A percentile compares a stretch with the other conserved stretches of the same genome.
Evolutionary conservation across 2,888 invertebrate genomes (phyloP).

Genomic region (Sericinus montela): DNA sequence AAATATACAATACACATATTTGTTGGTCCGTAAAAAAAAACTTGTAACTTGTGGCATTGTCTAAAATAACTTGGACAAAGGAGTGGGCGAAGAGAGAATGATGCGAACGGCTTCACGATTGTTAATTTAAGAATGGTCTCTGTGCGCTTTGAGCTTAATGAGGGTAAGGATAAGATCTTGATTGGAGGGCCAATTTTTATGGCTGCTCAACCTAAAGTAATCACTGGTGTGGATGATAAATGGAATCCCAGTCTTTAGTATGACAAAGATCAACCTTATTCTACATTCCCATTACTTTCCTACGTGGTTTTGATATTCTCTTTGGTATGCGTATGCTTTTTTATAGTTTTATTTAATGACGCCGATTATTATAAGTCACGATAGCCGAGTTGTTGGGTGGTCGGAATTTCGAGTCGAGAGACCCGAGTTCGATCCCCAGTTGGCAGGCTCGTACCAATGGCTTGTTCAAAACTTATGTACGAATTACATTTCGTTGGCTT

Average conservation of each 20-base stretch:
- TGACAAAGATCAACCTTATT: background rate
- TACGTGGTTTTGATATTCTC: background rate
- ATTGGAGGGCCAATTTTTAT: slow-evolving; percentile 35
- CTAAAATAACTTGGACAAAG: slow-evolving; percentile 57
- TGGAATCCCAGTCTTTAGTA: background rate
- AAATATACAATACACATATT: no score
- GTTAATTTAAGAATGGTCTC: slow-evolving; percentile 60
- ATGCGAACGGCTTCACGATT: slow-evolving; percentile 65
- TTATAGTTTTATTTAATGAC: no score
- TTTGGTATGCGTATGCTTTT: no score
- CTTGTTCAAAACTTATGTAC: no score
- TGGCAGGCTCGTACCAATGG: no score
- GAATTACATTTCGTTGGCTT: no score
- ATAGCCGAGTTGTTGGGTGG: no score
- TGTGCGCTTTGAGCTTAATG: slow-evolving; percentile 55
- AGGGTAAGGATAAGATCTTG: slow-evolving; percentile 48
- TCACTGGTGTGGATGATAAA: slow-evolving; percentile 15
- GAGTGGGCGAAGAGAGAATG: slow-evolving; percentile 69
- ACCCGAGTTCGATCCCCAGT: no score
- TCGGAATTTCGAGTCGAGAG: no score
- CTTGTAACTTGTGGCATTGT: slow-evolving; percentile 36
- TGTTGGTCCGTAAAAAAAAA: slow-evolving; percentile 4
- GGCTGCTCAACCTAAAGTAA: slow-evolving; percentile 9
- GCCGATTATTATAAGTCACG: no score
- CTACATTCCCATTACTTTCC: background rate